These are phyloP conservation scores for Nomada fucata DNA, from an alignment of 2,888 invertebrate species.

Conservation along the genomic window DNA sequence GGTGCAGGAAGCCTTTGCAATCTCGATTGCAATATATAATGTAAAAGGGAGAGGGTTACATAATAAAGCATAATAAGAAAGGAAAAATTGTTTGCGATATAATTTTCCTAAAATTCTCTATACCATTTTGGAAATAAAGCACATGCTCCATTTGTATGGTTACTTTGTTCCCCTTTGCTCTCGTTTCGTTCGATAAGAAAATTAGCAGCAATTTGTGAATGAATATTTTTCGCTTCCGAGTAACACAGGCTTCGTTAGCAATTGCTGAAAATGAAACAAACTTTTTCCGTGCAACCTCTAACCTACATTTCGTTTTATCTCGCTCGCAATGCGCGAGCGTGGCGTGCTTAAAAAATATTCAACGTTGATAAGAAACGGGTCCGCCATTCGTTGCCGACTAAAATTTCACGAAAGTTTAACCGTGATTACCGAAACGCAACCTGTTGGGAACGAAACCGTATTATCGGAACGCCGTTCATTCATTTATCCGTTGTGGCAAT, in stretches of 20 bases:
- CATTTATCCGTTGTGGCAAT: background rate
- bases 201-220: background rate
- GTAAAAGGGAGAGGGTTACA: too few relatives aligned
- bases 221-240: slow-evolving; percentile 5
- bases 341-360: slow-evolving; percentile 27
- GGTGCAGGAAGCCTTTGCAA: background rate
- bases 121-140: too few relatives aligned
- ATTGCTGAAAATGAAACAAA: slow-evolving; percentile 34
- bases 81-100: too few relatives aligned
- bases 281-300: slow-evolving; percentile 43
- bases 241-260: background rate
- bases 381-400: background rate
- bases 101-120: too few relatives aligned
- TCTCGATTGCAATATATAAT: too few relatives aligned
- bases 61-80: too few relatives aligned
- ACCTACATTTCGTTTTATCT: slow-evolving; percentile 60
- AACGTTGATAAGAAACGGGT: slow-evolving; percentile 33
- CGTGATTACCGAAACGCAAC: slow-evolving; percentile 47
- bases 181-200: background rate
- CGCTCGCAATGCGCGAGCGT: slow-evolving; percentile 26
- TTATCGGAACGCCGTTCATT: slow-evolving; percentile 13
- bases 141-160: too few relatives aligned
- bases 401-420: slow-evolving; percentile 33
- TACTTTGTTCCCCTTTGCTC: background rate
- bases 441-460: background rate